Percentiles rank a stretch among this genome's conserved stretches.
Evolutionary conservation across 2,888 invertebrate species (phyloP).

Genomic region (Aphrophora alni): DNA sequence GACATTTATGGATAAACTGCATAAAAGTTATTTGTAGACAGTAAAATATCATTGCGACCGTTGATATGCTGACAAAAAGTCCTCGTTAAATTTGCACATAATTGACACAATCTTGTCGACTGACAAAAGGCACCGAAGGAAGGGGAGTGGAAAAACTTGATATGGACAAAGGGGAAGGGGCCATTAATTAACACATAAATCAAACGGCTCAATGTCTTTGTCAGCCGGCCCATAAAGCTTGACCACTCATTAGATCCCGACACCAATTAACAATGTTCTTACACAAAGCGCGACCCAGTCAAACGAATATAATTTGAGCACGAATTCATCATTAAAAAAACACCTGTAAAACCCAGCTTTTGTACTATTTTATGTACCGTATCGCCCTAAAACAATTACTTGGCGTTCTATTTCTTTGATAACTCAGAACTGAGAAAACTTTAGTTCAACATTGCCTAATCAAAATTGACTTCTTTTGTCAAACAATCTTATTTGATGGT

Average conservation of each 20-base stretch:
- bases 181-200: slow-evolving; percentile 37
- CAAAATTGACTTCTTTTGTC: too few relatives aligned
- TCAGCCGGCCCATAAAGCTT: slow-evolving; percentile 15
- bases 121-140: neutral
- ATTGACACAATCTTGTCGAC: slow-evolving; percentile 9
- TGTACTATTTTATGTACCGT: too few relatives aligned
- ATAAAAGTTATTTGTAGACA: neutral
- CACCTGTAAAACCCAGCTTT: too few relatives aligned
- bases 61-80: neutral
- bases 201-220: slow-evolving; percentile 33
- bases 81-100: neutral
- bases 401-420: too few relatives aligned
- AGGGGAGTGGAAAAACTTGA: slow-evolving; percentile 4
- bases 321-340: neutral
- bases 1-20: neutral
- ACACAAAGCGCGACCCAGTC: neutral
- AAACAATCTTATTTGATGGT: too few relatives aligned
- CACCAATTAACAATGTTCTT: slow-evolving; percentile 2
- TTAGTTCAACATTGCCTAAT: too few relatives aligned
- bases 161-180: neutral
- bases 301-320: neutral
- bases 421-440: too few relatives aligned
- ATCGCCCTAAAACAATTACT: too few relatives aligned
- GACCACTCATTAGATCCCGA: slow-evolving; percentile 1
- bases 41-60: neutral